phyloP scores from a whole-genome alignment of 2,888 invertebrate genomes.

The Sepioteuthis lessoniana region DNA sequence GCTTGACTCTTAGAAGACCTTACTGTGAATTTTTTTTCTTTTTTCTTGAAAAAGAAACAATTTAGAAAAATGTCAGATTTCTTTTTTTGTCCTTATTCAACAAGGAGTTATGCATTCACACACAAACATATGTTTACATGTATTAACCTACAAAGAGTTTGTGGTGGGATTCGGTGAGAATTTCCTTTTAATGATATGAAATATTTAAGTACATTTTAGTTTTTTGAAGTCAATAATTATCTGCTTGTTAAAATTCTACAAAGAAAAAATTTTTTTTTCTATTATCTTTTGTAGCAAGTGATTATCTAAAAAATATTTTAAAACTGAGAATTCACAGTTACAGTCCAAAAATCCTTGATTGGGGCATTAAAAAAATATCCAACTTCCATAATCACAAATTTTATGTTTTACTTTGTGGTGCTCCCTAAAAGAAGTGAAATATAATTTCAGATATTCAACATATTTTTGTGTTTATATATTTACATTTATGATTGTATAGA shows the following conservation, averaged over 20 bases:
- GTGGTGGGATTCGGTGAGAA: not conserved
- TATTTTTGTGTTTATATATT: not conserved
- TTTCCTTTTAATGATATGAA: not conserved
- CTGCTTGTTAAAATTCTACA: not conserved
- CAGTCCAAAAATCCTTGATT: not conserved
- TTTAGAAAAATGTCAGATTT: not conserved
- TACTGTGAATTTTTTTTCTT: not conserved
- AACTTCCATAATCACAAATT: not conserved
- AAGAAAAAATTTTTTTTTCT: not conserved
- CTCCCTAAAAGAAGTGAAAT: not conserved
- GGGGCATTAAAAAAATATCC: too few relatives aligned
- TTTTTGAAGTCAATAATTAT: not conserved
- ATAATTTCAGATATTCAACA: not conserved
- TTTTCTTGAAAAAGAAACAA: not conserved
- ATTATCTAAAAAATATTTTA: not conserved
- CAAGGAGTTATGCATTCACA: not conserved
- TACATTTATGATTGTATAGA: not conserved
- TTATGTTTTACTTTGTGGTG: not conserved
- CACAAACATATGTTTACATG: not conserved
- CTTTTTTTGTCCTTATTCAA: not conserved
- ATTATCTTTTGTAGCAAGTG: too few relatives aligned
- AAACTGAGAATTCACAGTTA: not conserved
- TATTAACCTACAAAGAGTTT: not conserved
- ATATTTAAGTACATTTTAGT: not conserved
- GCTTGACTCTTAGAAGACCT: not conserved